Evolutionary conservation across 2,888 invertebrate genomes (phyloP).

Genomic region (Alsophila aescularia): DNA sequence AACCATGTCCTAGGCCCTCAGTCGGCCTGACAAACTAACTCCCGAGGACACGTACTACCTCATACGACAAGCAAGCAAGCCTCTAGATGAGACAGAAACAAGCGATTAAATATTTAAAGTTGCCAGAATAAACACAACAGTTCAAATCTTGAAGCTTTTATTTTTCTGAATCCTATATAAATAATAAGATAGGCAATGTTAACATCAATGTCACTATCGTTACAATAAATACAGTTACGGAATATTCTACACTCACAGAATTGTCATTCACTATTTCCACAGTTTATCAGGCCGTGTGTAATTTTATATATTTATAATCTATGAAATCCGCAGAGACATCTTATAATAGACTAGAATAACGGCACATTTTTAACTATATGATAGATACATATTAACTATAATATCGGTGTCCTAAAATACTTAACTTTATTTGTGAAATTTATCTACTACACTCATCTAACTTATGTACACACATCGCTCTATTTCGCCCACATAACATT

Average conservation of each 20-base stretch:
- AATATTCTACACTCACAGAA: conserved; percentile 12
- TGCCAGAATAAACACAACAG: conserved; percentile 34
- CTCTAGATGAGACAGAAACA: no score
- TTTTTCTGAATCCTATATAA: conserved; percentile 19
- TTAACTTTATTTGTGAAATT: conserved; percentile 12
- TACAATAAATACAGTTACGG: conserved; percentile 24
- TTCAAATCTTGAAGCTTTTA: conserved; percentile 20
- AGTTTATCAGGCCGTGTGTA: background rate
- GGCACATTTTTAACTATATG: conserved; percentile 37
- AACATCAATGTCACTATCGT: conserved; percentile 20
- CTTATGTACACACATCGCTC: conserved; percentile 14
- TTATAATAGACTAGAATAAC: conserved; percentile 51
- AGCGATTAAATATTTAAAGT: conserved; percentile 14
- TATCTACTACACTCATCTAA: conserved; percentile 11
- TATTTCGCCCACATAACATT: conserved; percentile 12
- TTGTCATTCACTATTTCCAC: conserved; percentile 7
- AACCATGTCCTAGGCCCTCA: no score
- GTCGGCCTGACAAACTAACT: no score
- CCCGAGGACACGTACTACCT: no score
- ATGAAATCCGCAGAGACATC: conserved; percentile 15
- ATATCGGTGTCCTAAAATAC: conserved; percentile 16
- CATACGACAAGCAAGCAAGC: no score
- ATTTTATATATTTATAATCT: conserved; percentile 7
- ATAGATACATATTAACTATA: conserved; percentile 5
- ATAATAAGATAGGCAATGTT: conserved; percentile 14